Conservation (phyloP, 2,113 vertebrate genomes). For the Ibidorhyncha struthersii region DNA sequence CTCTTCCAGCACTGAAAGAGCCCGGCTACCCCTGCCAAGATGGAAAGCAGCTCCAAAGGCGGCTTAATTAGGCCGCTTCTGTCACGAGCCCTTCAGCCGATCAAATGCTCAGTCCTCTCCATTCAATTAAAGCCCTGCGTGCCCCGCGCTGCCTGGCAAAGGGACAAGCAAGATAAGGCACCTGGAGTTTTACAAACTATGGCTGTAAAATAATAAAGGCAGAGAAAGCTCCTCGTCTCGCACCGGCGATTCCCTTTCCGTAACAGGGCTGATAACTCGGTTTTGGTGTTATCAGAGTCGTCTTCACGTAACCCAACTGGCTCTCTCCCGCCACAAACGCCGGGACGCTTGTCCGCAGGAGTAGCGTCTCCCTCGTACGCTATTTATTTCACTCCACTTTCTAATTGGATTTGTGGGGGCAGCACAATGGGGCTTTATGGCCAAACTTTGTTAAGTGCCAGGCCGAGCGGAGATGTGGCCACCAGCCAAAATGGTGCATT, state of each 20-base stretch:
- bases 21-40: background rate
- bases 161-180: conserved; percentile 46
- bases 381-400: conserved; percentile 77
- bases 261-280: background rate
- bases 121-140: background rate
- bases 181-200: background rate
- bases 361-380: conserved; percentile 41
- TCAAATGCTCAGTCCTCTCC: background rate
- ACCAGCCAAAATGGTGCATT: conserved; percentile 77
- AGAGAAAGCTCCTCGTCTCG: background rate
- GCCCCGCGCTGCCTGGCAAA: background rate
- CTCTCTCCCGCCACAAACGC: background rate
- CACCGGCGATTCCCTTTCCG: background rate
- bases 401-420: conserved; percentile 82
- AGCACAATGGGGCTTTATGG: conserved; percentile 91
- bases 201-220: conserved; percentile 12
- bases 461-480: conserved; percentile 84
- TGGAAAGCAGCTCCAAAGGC: background rate
- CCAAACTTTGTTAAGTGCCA: conserved; percentile 75
- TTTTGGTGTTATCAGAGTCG: background rate
- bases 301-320: background rate
- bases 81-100: background rate
- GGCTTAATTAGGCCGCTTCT: background rate
- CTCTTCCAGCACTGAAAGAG: background rate
- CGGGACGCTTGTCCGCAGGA: background rate